Evolutionary conservation across 2,113 vertebrate species (phyloP).

Genomic region (Heterocephalus glaber): DNA sequence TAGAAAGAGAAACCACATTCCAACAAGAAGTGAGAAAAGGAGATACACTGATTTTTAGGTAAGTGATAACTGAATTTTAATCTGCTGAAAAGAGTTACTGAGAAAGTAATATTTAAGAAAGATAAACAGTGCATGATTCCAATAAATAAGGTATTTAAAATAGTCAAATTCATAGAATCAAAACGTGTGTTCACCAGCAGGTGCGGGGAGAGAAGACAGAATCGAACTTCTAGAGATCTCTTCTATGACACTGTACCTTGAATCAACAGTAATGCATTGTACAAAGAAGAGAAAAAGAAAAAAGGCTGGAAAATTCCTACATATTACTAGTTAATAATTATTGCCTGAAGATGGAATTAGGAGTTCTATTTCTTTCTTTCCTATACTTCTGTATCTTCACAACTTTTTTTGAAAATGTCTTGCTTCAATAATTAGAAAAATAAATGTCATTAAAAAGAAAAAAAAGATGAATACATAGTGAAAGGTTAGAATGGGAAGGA

Average conservation of each 20-base stretch:
- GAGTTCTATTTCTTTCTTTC: background rate
- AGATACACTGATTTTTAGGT: background rate
- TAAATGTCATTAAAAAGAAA: background rate
- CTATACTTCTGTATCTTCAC: background rate
- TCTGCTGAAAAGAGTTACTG: background rate
- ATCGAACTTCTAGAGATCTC: background rate
- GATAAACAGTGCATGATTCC: background rate
- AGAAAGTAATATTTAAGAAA: background rate
- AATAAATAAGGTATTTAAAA: background rate
- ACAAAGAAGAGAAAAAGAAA: background rate
- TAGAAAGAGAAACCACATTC: rapidly evolving
- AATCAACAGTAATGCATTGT: no score
- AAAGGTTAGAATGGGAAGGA: background rate
- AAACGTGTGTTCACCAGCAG: background rate
- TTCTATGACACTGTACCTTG: background rate
- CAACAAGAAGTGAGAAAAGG: background rate
- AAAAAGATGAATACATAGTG: background rate
- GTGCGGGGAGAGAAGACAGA: background rate
- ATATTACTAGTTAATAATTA: background rate
- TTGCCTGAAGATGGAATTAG: background rate
- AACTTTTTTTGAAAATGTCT: background rate
- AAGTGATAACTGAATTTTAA: background rate
- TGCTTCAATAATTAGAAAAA: background rate
- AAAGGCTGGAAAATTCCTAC: background rate
- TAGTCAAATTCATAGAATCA: background rate